These are phyloP conservation scores for Heterohyrax brucei DNA, from an alignment of 2,797 vertebrate species.

Conservation along the genomic window DNA sequence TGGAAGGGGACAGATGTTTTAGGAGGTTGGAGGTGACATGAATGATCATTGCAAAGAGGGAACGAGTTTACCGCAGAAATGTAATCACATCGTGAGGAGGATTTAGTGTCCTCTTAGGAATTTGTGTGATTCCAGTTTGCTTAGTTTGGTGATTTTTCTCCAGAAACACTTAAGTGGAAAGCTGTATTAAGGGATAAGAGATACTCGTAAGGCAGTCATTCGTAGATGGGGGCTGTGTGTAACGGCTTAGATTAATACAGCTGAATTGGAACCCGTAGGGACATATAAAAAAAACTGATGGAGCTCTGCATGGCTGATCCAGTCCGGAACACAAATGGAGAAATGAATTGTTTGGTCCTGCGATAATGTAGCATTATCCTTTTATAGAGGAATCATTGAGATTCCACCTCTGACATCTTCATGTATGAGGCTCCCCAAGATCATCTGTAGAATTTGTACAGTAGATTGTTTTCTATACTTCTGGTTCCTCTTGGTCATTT, in stretches of 20 bases:
- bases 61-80: neutral
- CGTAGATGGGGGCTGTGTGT: slow-evolving; percentile 8
- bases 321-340: slow-evolving; percentile 60
- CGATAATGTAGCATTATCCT: slow-evolving; percentile 53
- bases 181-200: slow-evolving; percentile 25
- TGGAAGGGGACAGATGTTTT: neutral
- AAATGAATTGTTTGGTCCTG: slow-evolving; percentile 73
- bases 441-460: slow-evolving; percentile 65
- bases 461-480: slow-evolving; percentile 57
- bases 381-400: slow-evolving; percentile 30
- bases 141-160: slow-evolving; percentile 57
- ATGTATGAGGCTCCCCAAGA: neutral
- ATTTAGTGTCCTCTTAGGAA: neutral
- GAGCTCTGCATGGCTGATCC: slow-evolving; percentile 74
- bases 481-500: slow-evolving; percentile 75
- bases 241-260: slow-evolving; percentile 42
- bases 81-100: neutral
- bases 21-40: neutral
- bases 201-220: neutral
- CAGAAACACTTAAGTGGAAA: slow-evolving; percentile 62
- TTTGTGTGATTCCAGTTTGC: slow-evolving; percentile 3
- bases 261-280: neutral
- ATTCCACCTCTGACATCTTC: slow-evolving; percentile 33
- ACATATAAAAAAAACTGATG: slow-evolving; percentile 40
- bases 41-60: neutral